Conservation (phyloP, 2,797 vertebrate genomes). For the Acanthiza pusilla region DNA sequence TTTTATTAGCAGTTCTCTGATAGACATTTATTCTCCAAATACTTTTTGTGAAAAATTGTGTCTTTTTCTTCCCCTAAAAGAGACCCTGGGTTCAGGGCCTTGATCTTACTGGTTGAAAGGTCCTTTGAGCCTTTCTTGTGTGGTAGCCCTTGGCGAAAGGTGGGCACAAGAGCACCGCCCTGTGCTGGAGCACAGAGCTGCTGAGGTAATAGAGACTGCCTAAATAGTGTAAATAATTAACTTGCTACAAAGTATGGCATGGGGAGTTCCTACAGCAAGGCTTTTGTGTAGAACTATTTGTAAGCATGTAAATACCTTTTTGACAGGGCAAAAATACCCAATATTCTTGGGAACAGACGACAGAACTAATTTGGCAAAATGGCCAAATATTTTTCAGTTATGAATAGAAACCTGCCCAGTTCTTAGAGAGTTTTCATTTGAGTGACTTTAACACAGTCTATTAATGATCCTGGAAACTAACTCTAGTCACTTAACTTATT, state of each 20-base stretch:
- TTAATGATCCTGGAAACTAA: conserved; percentile 57
- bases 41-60: background rate
- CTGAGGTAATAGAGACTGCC: background rate
- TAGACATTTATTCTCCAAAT: background rate
- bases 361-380: conserved; percentile 26
- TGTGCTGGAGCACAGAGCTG: background rate
- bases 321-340: background rate
- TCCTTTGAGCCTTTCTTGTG: background rate
- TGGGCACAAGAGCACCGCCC: background rate
- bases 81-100: background rate
- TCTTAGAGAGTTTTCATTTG: conserved; percentile 33
- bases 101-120: background rate
- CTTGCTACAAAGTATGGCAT: background rate
- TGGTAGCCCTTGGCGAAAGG: no score
- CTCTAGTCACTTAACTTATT: conserved; percentile 35
- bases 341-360: background rate
- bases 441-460: conserved; percentile 33
- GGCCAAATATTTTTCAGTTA: conserved; percentile 21
- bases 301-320: background rate
- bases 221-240: background rate
- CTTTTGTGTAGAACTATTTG: background rate
- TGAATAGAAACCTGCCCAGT: background rate
- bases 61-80: background rate
- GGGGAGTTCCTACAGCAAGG: background rate
- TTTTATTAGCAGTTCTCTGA: background rate